These are phyloP conservation scores for Phenganax stokvisi DNA, from an alignment of 92 coral and sea anemone genomes.

Conservation along the genomic window DNA sequence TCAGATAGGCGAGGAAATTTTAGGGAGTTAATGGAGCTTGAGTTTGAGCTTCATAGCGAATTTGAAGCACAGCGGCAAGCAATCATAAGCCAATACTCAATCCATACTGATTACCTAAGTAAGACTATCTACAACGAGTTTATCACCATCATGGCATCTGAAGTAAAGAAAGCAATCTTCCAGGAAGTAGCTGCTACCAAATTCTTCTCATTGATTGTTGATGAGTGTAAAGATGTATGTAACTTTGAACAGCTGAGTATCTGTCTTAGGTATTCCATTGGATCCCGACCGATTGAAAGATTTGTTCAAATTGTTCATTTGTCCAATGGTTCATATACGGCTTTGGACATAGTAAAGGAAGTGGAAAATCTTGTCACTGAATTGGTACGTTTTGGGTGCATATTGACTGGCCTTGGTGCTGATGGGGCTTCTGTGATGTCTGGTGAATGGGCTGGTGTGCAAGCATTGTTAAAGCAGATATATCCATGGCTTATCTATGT, in stretches of 20 bases:
- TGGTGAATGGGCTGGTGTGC: constrained; percentile 42
- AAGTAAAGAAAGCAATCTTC: constrained; percentile 23
- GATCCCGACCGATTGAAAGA: constrained; percentile 22
- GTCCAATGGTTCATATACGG: constrained; percentile 14
- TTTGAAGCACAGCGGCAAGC: constrained; percentile 26
- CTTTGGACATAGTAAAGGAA: constrained; percentile 1
- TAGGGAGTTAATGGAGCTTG: constrained; percentile 28
- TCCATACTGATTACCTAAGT: constrained; percentile 29
- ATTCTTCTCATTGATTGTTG: constrained; percentile 23
- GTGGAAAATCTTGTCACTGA: constrained; percentile 29
- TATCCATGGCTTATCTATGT: constrained; percentile 43
- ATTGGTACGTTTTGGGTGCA: constrained; percentile 24
- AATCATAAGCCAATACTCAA: constrained; percentile 30
- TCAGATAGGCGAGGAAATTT: constrained; percentile 24
- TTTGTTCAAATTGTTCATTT: constrained; percentile 27
- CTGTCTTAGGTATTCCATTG: constrained; percentile 31
- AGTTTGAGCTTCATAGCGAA: constrained; percentile 26
- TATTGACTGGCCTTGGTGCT: constrained; percentile 41
- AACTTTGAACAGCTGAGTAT: constrained; percentile 23
- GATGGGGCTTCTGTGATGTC: constrained; percentile 47
- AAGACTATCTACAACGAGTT: constrained; percentile 24
- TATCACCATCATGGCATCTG: constrained; percentile 24
- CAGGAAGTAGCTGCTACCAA: constrained; percentile 29
- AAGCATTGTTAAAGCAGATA: constrained; percentile 44
- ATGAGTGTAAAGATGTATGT: constrained; percentile 33